Evolutionary conservation across 2,888 invertebrate genomes (phyloP), one percentile per base, ranked within the genome.

Genomic region (Petrophora chlorosata): DNA sequence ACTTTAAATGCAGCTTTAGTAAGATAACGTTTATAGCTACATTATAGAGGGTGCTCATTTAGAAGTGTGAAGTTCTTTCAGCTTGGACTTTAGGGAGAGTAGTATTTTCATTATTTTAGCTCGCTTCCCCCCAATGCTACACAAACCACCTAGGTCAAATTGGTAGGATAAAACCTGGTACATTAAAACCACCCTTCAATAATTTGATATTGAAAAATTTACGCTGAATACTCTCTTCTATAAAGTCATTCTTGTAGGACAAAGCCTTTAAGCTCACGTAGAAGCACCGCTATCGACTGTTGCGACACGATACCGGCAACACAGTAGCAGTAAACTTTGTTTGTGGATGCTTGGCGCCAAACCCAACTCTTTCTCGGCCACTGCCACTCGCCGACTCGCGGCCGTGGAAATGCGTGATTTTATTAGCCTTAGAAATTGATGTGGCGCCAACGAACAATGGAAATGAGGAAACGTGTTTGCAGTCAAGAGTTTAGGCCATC

Each of bases 231-330:
- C 13, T 13, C 7, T 16, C 16, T 16, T 16, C 3, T 12, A 13
- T 7, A 8, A 10, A 25, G 12, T 5, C 10, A 4, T 13, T n/a
- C 14, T 9, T 47, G 45, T 58, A 53, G 50, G 36, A 48, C 50
- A 8, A 29, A n/a, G 9, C 44, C 50, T 10, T 39, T 50, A 30
- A 28, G 32, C 17, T 48, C 30, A 48, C 45, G 42, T 46, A 40
- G 30, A 36, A 33, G n/a, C n/a, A n/a, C 40, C 43, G 32, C 53
- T 51, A 64, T 68, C 66, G 63, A 67, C 68, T 55, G 58, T 73
- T 70, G 67, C 70, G 61, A 59, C 71, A 41, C 53, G 56, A 64
- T 57, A 48, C 50, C 61, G 59, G 60, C 61, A 70, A 64, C 59
- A 67, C 73, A 57, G 74, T 69, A 71, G 74, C 65, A 23, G 50